Base-by-base conservation (phyloP, 2,888 invertebrate species). In the Drosophila formosana region DNA sequence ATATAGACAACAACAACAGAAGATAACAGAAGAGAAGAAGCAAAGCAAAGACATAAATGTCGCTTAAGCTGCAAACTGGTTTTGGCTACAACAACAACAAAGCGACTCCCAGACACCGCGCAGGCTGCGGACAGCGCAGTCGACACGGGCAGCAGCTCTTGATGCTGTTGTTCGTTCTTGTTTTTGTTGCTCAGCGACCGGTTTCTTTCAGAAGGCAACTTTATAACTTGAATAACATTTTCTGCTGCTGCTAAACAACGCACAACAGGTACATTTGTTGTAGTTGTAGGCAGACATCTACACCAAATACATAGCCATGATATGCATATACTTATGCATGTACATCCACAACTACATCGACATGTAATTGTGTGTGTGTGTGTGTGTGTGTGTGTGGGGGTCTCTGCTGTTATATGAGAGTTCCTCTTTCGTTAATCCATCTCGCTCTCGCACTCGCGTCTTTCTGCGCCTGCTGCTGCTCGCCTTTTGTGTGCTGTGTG, bases 1-100 rank as follows among this genome's bases (percentile, higher is more conserved):
- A 8, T 39, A 13, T 13, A 18, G 39, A 11, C 52, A 52, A 11
- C 39, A 25, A n/a, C 7, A 52, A 52, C 39, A 41, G 4, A 37
- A 18, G 25, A 37, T 18, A 18, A 18, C 18, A 26, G 50, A 43
- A 73, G 52, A 37, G 47, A 32, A 8, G 57, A 55, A 57, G 41
- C 60, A 68, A 56, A 74, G 28, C 56, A 45, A 74, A 76, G 50
- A 53, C 80, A 66, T 76, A 72, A 77, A 78, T 78, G 77, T 78
- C 77, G 77, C 78, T 80, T 72, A 77, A 80, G 77, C 81, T 66
- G 74, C 64, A 80, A 78, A 80, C 81, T 46, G 68, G 77, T 78
- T 78, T 69, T 23, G 45, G 43, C 30, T 46, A 43, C 57, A 34
- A n/a, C 50, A 0, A 30, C 47, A 55, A 30, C 23, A 55, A 57